Base-by-base conservation (phyloP, 2,113 vertebrate species). In the Sorex araneus region DNA sequence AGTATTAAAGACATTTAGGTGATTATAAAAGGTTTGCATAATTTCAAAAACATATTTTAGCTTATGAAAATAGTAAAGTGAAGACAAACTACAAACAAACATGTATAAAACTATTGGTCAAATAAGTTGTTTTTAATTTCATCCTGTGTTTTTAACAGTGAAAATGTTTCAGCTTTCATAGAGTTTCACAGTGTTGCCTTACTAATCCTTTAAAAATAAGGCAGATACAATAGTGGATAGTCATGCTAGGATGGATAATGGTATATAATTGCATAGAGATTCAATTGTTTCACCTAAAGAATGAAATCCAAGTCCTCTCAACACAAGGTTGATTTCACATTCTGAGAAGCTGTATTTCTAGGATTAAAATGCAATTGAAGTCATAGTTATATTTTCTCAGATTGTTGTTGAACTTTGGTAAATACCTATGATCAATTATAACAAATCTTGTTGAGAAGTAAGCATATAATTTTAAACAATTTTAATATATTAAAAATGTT, bases 381-480 rank as follows among this genome's bases (percentile, higher is more conserved):
- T 54, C 27, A 79, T 54, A 8, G 30, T 79, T 40, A 2, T 89
- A 69, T 64, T 93, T 89, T 30, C 70, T 70, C 15, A 74, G 78
- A 64, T 92, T 54, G 50, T 71, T 91, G 66, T 32, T 93, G 32
- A 10, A 28, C 21, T 70, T 85, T 79, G 54, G 54, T 34, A 75
- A 88, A 36, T 70, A 71, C 84, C 21, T 69, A 69, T 30, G 15
- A 63, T 57, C 63, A 36, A 94, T 5, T 4, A 3, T 30, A 88
- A 71, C 13, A 25, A 89, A 40, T 36, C 64, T 57, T 30, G 3
- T 79, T 12, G 34, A 13, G 10, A 95, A 78, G 76, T 67, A 54
- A 80, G 67, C 0, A 8, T 21, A 30, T 34, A n/a, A 47, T 3
- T 15, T 64, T 75, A 71, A 86, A 32, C 7, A 70, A 70, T 0